Evolutionary conservation across 2,888 invertebrate genomes (phyloP).

Genomic region (Phortica magna): DNA sequence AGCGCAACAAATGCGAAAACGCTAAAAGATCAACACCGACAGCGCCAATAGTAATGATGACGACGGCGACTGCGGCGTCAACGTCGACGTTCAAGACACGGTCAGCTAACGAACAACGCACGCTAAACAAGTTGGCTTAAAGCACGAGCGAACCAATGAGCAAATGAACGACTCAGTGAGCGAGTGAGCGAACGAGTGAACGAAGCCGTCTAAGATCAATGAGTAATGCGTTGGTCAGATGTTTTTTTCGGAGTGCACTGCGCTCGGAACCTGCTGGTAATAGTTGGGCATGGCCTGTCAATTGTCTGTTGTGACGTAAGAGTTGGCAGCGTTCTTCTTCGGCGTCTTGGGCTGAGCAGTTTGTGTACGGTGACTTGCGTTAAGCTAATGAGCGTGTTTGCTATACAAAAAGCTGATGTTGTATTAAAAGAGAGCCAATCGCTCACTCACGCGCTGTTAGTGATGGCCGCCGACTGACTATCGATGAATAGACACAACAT

Average conservation of each 20-base stretch:
- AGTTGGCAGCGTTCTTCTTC: background rate
- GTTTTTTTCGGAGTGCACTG: background rate
- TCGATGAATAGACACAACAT: too few relatives aligned
- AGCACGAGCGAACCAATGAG: conserved; percentile 12
- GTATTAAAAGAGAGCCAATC: background rate
- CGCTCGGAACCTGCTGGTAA: conserved; percentile 4
- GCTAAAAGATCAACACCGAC: conserved; percentile 26
- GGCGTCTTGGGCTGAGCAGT: background rate
- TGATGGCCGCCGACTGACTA: background rate
- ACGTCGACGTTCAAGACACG: background rate
- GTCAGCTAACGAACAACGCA: background rate
- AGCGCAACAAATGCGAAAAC: conserved; percentile 14
- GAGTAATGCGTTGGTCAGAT: background rate
- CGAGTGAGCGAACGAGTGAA: background rate
- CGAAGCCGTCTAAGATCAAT: conserved; percentile 25
- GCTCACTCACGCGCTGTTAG: background rate
- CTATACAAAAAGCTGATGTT: background rate
- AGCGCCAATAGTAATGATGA: background rate
- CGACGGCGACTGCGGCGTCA: background rate
- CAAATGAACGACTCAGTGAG: background rate
- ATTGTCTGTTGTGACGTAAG: conserved; percentile 3
- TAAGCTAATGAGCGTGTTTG: background rate
- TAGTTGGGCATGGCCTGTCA: conserved; percentile 14
- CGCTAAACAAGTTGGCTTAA: conserved; percentile 27
- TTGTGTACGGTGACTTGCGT: background rate